These are phyloP conservation scores for Vesta saturnalis DNA, from an alignment of 2,888 invertebrate genomes.

Conservation along the genomic window DNA sequence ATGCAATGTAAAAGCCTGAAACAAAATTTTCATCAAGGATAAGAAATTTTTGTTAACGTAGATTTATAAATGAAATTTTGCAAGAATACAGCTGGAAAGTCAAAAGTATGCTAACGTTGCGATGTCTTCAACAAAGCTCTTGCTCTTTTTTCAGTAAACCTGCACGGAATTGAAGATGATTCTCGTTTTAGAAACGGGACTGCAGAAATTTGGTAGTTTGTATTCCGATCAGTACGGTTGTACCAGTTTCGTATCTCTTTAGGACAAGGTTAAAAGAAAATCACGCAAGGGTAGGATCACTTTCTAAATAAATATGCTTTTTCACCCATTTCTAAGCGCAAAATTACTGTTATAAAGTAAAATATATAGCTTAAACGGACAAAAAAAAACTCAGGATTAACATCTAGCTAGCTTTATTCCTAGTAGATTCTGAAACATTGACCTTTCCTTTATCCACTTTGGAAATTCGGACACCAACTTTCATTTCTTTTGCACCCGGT, in stretches of 20 bases:
- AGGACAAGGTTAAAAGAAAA: slow-evolving; percentile 39
- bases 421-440: slow-evolving; percentile 18
- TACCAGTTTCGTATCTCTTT: slow-evolving; percentile 60
- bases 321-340: slow-evolving; percentile 34
- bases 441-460: slow-evolving; percentile 32
- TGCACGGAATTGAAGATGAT: slow-evolving; percentile 50
- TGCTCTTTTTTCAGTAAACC: slow-evolving; percentile 43
- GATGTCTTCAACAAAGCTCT: slow-evolving; percentile 48
- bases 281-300: slow-evolving; percentile 34
- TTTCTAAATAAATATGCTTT: slow-evolving; percentile 35
- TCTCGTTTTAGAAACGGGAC: slow-evolving; percentile 47
- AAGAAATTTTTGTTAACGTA: slow-evolving; percentile 16
- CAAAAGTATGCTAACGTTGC: slow-evolving; percentile 48
- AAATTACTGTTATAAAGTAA: slow-evolving; percentile 27
- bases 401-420: slow-evolving; percentile 9
- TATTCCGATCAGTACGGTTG: slow-evolving; percentile 56
- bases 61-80: slow-evolving; percentile 16
- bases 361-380: slow-evolving; percentile 21
- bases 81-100: slow-evolving; percentile 34
- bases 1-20: not conserved
- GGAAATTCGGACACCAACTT: slow-evolving; percentile 35
- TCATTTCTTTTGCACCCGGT: slow-evolving; percentile 38
- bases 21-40: not conserved
- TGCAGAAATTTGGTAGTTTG: slow-evolving; percentile 59
- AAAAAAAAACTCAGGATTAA: slow-evolving; percentile 15